phyloP scores from a whole-genome alignment of 2,888 invertebrate genomes.

The Anarsia innoxiella region DNA sequence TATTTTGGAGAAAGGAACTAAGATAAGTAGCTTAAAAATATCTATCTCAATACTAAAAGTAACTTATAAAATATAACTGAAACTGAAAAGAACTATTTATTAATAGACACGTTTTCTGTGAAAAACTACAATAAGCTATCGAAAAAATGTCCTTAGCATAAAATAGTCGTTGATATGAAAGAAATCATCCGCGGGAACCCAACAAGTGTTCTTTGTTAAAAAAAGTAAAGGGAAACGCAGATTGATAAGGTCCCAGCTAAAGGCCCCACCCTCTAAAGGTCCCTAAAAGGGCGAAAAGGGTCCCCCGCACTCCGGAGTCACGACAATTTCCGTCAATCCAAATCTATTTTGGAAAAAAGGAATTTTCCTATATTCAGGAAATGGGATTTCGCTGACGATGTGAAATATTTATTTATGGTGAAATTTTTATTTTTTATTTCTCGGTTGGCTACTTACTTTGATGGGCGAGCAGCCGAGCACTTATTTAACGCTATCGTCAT shows the following conservation, averaged over 20 bases:
- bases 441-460: background rate
- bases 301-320: slow-evolving; percentile 1
- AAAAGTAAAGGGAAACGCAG: slow-evolving; percentile 2
- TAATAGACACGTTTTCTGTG: no score
- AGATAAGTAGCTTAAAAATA: no score
- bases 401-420: background rate
- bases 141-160: no score
- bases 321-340: slow-evolving; percentile 16
- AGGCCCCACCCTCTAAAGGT: no score
- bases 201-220: slow-evolving; percentile 4
- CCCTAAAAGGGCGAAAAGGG: slow-evolving; percentile 7
- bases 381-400: slow-evolving; percentile 1
- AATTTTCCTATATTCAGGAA: slow-evolving; percentile 2
- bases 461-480: no score
- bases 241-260: slow-evolving; percentile 17
- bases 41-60: no score
- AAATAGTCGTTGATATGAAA: background rate
- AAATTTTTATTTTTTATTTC: background rate
- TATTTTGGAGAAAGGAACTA: no score
- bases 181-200: background rate
- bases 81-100: no score
- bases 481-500: no score
- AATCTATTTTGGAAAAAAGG: slow-evolving; percentile 13
- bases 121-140: no score
- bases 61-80: no score